Evolutionary conservation across 2,888 invertebrate species (phyloP), one percentile per base, ranked within the genome.

Genomic region (Cactoblastis cactorum): DNA sequence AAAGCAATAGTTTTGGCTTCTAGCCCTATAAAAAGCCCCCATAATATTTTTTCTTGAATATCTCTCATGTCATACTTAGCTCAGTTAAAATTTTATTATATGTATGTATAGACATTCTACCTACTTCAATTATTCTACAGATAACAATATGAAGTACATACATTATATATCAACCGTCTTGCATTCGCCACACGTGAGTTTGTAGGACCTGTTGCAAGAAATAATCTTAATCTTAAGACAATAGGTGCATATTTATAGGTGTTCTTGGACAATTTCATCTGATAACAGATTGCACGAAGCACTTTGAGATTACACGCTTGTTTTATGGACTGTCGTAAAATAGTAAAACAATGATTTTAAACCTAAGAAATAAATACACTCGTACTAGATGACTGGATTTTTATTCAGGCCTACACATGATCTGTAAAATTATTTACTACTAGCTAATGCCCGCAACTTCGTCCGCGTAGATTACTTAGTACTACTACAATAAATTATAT

Each of bases 111-210:
- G n/a, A n/a, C n/a, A n/a, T n/a, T n/a, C n/a, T n/a, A n/a, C n/a
- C n/a, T n/a, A n/a, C n/a, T n/a, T n/a, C 3, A 28, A 28, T 9
- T 28, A 28, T 17, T 4, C 15, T 28, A 32, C 22, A 28, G 17
- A 43, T 15, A 8, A 43, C 2, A n/a, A 15, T 28, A 22, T 8
- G 17, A 35, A 28, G 33, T 38, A 38, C 50, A 32, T 49, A 49
- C 52, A 19, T 43, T 28, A 41, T 22, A 52, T 14, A 28, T 46
- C 24, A 38, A 12, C 32, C 37, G 53, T 41, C 50, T 63, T 74
- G 61, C 74, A 69, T 47, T 65, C 62, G 1, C 56, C 61, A 47
- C 69, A 69, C 37, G 62, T 63, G 49, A 55, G 53, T 51, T 54
- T 61, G 53, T 48, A 67, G n/a, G 56, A 58, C 61, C 69, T 69